Conservation (phyloP, 2,113 vertebrate species). For the Macquaria ambigua region DNA sequence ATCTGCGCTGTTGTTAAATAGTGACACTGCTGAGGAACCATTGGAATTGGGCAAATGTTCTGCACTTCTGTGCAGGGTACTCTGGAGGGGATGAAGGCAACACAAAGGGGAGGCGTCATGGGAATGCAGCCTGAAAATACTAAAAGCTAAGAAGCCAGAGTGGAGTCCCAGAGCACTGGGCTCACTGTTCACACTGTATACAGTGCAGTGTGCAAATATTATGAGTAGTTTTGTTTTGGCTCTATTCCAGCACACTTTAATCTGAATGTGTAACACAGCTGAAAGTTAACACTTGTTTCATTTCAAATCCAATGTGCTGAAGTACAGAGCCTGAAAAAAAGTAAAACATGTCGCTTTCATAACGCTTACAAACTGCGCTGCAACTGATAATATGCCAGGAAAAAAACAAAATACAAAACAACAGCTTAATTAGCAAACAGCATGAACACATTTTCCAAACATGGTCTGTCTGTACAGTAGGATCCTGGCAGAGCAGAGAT, state of each 20-base stretch:
- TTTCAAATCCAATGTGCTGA: not conserved
- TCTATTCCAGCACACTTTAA: not conserved
- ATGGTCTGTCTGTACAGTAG: not conserved
- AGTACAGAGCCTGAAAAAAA: not conserved
- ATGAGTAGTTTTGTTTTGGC: not conserved
- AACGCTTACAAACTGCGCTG: not conserved
- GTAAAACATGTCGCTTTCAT: fast-evolving
- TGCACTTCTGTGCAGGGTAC: not conserved
- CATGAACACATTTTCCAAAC: not conserved
- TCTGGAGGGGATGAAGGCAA: constrained; percentile 16
- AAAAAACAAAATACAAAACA: not conserved
- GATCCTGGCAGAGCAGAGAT: not conserved
- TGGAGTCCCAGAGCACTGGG: not conserved
- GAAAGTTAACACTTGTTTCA: not conserved
- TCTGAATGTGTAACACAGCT: not conserved
- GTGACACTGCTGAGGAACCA: not conserved
- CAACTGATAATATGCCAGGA: not conserved
- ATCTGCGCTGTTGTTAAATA: not conserved
- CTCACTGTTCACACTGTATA: not conserved
- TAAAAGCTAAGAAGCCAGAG: constrained; percentile 10
- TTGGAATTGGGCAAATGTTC: constrained; percentile 38
- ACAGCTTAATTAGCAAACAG: not conserved
- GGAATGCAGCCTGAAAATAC: constrained; percentile 10
- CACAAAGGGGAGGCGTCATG: not conserved
- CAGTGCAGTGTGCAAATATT: not conserved